Percentiles rank a stretch among this genome's conserved stretches.
These are phyloP conservation scores for Euura lappo DNA, from an alignment of 1,140 invertebrate species.

Conservation along the genomic window DNA sequence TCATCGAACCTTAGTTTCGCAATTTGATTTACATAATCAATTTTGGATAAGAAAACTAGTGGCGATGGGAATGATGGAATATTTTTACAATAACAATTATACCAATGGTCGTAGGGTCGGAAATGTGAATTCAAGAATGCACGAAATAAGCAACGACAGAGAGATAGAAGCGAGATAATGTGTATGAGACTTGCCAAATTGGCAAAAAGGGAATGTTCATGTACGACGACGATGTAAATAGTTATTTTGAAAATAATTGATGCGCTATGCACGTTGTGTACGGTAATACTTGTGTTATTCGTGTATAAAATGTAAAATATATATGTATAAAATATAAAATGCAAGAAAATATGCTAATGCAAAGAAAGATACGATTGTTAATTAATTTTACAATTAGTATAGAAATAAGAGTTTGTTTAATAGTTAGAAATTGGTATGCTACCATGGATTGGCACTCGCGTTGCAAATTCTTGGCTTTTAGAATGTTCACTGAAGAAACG, in stretches of 20 bases:
- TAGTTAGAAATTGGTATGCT: constrained; percentile 4
- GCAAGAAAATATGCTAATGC: too few relatives aligned
- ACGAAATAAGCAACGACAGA: background rate
- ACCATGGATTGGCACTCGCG: background rate
- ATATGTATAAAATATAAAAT: too few relatives aligned
- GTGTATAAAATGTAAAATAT: too few relatives aligned
- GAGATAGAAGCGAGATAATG: background rate
- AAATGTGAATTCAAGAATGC: too few relatives aligned
- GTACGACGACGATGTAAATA: background rate
- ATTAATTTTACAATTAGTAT: background rate
- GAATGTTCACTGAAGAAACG: background rate
- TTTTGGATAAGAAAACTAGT: background rate
- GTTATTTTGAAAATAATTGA: background rate
- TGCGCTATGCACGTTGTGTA: background rate
- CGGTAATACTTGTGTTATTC: background rate
- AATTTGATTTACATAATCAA: background rate
- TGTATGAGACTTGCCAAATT: background rate
- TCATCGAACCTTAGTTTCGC: background rate
- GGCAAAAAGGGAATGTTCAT: background rate
- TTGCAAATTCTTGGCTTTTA: background rate
- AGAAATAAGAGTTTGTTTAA: background rate
- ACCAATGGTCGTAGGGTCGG: background rate
- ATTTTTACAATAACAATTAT: background rate
- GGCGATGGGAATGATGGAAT: background rate
- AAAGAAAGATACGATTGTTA: too few relatives aligned